Conservation (phyloP, 2,113 vertebrate genomes). For the Bufo bufo region DNA sequence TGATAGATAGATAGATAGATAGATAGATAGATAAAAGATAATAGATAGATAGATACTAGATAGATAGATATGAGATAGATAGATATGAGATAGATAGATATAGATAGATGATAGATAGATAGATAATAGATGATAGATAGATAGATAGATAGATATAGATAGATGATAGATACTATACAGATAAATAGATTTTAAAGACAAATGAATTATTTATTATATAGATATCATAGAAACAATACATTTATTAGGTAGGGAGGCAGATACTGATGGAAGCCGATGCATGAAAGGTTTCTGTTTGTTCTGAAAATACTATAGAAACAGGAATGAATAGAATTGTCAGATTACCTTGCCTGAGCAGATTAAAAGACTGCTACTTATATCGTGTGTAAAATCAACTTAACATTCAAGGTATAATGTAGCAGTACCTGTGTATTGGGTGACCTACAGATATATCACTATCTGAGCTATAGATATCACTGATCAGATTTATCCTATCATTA, state of each 20-base stretch:
- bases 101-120: background rate
- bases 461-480: background rate
- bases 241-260: background rate
- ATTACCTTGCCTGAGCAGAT: background rate
- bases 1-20: too few relatives aligned
- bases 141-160: background rate
- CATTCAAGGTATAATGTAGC: too few relatives aligned
- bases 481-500: background rate
- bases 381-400: too few relatives aligned
- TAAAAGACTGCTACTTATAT: background rate
- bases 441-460: too few relatives aligned
- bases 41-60: too few relatives aligned
- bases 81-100: too few relatives aligned
- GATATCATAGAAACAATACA: too few relatives aligned
- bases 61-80: too few relatives aligned
- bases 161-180: background rate
- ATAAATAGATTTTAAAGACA: background rate
- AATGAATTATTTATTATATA: too few relatives aligned
- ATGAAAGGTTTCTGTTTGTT: background rate
- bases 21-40: too few relatives aligned
- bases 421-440: too few relatives aligned
- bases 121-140: background rate
- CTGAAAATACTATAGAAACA: background rate
- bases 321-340: background rate
- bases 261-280: background rate